A percentile compares a stretch with the other conserved stretches of the same genome.
Conservation (phyloP, 1,140 invertebrate genomes). For the Sipha flava region DNA sequence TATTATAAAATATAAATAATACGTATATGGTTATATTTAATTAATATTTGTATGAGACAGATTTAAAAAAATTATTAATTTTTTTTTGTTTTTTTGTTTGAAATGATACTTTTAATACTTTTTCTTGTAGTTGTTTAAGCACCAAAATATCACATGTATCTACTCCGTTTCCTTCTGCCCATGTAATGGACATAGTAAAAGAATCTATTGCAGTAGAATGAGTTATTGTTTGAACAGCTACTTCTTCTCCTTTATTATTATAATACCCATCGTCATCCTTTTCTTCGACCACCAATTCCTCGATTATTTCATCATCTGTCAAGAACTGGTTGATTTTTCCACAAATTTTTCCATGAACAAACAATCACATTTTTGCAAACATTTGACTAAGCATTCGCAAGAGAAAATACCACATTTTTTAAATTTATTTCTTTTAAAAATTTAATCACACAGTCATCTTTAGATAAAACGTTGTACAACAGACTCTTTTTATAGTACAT, state of each 20-base stretch:
- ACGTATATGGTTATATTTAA: neutral
- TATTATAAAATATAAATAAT: neutral
- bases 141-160: neutral
- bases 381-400: no score
- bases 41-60: neutral
- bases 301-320: neutral
- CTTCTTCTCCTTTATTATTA: no score
- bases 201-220: neutral
- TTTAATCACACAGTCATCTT: conserved; percentile 12
- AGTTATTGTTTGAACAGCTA: neutral
- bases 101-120: neutral
- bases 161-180: neutral
- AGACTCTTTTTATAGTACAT: neutral
- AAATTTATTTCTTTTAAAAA: neutral
- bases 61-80: neutral
- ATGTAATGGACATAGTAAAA: neutral
- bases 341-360: neutral
- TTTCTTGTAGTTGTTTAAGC: neutral
- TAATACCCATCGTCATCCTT: neutral
- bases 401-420: neutral
- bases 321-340: neutral
- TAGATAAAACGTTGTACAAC: neutral
- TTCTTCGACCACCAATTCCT: neutral
- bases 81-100: neutral
- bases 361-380: neutral